Base-by-base conservation (phyloP, 1,140 invertebrate genomes). In the Drosophila melanogaster region DNA sequence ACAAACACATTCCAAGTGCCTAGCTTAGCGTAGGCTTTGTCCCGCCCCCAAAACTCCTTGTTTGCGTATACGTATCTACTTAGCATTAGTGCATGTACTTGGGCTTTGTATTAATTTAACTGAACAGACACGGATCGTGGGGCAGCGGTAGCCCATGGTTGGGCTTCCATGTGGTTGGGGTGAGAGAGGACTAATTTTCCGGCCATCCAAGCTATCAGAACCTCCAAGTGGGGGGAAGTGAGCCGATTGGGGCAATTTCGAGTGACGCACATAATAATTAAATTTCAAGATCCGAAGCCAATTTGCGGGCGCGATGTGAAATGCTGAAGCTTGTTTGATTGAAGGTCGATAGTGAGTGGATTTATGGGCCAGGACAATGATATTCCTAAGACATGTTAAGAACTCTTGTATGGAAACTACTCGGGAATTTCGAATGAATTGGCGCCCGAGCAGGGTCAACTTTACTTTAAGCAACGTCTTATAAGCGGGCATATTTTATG, bases 71-170 rank as follows among this genome's bases (percentile, higher is more conserved):
- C 46, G 46, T 41, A 65, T 50, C 65, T 86, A 86, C 84, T 83
- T 83, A 86, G 84, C 83, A 79, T 89, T 86, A 86, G 79, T 69
- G 62, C 79, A 47, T 87, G 79, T 87, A 79, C 84, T 83, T 59
- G 71, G 62, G 79, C 79, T 83, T 86, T 87, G 79, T 86, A 83
- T 89, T 86, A 86, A 86, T 86, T 86, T 83, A 87, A 89, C 85
- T 71, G 83, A 83, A 89, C 83, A 89, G 55, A 53, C 46, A 54
- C 24, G 46, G 38, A 46, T 43, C 53, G 55, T 26, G 41, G 37
- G 15, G 8, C 30, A 30, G 53, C n/a, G 65, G 65, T 30, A 8
- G 53, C 24, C 46, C 33, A 12, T 46, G 49, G 10, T 4, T 24
- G 15, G 47, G 38, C 46, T 19, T 44, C 46, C 30, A 58, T 4